Conservation (phyloP, 2,888 invertebrate species). For the Mimas tiliae region DNA sequence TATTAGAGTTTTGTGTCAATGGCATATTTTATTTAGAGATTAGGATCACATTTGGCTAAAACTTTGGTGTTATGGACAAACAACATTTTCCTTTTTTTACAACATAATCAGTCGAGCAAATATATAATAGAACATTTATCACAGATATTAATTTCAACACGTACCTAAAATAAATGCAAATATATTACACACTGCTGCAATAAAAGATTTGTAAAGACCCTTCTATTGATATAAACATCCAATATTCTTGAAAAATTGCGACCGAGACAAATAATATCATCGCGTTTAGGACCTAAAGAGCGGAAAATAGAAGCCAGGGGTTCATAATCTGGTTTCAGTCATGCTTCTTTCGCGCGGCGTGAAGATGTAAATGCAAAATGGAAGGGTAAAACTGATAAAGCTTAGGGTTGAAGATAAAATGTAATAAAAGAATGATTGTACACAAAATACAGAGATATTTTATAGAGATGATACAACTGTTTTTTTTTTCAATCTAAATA, state of each 20-base stretch:
- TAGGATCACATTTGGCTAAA: background rate
- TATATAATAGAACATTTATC: too few species aligned
- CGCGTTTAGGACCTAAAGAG: constrained; percentile 11
- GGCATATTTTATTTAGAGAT: background rate
- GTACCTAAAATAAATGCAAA: too few species aligned
- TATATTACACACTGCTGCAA: background rate
- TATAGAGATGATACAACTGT: constrained; percentile 1
- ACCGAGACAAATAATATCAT: constrained; percentile 23
- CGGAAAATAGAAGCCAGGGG: constrained; percentile 22
- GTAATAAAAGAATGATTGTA: constrained; percentile 7
- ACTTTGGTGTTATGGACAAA: background rate
- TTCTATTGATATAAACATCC: background rate
- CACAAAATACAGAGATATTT: background rate
- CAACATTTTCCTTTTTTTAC: too few species aligned
- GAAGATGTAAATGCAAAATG: constrained; percentile 19
- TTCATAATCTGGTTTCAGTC: constrained; percentile 20
- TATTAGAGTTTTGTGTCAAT: background rate
- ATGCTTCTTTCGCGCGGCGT: constrained; percentile 15
- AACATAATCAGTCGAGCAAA: too few species aligned
- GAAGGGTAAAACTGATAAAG: constrained; percentile 17
- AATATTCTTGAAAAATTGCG: constrained; percentile 14
- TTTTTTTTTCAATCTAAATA: background rate
- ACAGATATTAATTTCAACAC: too few species aligned
- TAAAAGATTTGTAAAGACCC: background rate
- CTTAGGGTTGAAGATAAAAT: background rate